Percentiles rank a stretch among this genome's conserved stretches.
Evolutionary conservation across 53 echinoderm and acorn worm genomes (phyloP).

Genomic region (Mesocentrotus franciscanus): DNA sequence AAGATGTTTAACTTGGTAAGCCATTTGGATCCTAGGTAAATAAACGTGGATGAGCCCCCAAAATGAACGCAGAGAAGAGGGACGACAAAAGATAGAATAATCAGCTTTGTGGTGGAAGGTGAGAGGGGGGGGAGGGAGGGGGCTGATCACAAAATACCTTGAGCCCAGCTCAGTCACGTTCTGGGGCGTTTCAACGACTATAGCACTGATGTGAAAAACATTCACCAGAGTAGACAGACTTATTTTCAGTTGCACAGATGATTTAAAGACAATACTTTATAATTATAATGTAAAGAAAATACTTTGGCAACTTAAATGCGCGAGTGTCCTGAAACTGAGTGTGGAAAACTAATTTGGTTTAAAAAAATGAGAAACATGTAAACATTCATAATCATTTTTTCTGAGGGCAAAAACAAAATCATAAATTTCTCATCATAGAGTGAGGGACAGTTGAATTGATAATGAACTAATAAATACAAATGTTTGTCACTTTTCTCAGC

Average conservation of each 20-base stretch:
- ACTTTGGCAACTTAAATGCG: neutral
- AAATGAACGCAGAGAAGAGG: constrained; percentile 12
- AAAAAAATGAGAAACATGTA: neutral
- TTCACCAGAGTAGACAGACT: neutral
- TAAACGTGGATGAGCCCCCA: constrained; percentile 45
- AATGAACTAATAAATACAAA: neutral
- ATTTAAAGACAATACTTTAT: neutral
- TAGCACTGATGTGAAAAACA: neutral
- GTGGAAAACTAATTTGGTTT: neutral
- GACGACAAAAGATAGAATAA: constrained; percentile 18
- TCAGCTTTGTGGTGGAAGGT: neutral
- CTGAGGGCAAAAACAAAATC: neutral
- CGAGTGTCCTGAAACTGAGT: neutral
- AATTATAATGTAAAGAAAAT: neutral
- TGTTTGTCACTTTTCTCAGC: no score
- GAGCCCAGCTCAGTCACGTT: neutral
- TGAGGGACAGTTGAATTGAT: neutral
- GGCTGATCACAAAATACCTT: constrained; percentile 1
- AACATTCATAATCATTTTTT: neutral
- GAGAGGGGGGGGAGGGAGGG: neutral
- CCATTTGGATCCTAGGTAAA: constrained; percentile 32
- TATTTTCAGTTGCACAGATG: neutral
- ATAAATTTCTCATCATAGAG: neutral
- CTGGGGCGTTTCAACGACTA: neutral
- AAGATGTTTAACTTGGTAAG: constrained; percentile 44